Percentiles rank a stretch among this genome's conserved stretches.
These are phyloP conservation scores for Phaedon cochleariae DNA, from an alignment of 2,888 invertebrate species.

Conservation along the genomic window DNA sequence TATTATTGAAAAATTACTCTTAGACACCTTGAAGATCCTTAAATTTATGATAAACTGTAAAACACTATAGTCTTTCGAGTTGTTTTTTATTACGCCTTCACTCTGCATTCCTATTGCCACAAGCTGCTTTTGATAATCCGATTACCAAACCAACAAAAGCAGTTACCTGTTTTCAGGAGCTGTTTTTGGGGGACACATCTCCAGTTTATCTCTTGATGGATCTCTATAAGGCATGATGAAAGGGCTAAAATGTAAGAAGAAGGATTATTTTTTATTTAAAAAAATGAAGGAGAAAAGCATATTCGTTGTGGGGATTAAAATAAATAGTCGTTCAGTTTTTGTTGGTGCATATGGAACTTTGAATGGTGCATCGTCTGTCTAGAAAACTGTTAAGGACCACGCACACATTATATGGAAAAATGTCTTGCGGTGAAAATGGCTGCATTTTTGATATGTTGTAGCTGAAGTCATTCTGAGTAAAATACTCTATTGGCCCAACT, in stretches of 20 bases:
- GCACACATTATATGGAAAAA: too few species aligned
- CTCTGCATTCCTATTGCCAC: background rate
- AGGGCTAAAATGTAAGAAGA: background rate
- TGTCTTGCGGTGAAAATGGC: too few species aligned
- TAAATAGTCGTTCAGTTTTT: background rate
- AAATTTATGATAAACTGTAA: background rate
- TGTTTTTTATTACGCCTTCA: background rate
- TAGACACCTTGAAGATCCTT: background rate
- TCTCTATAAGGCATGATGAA: background rate
- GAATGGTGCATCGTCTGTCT: background rate
- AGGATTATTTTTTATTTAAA: background rate
- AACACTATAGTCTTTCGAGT: background rate
- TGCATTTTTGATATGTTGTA: too few species aligned
- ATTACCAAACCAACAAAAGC: background rate
- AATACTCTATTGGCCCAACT: too few species aligned
- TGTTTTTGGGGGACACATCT: background rate
- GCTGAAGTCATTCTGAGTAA: too few species aligned
- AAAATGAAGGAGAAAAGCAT: background rate
- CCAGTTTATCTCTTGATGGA: background rate
- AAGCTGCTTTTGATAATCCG: background rate
- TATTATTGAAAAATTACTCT: too few species aligned
- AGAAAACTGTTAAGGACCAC: too few species aligned
- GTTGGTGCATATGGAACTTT: background rate
- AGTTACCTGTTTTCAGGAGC: background rate
- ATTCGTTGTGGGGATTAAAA: background rate